These are phyloP conservation scores for Pelobates cultripes DNA, from an alignment of 2,797 vertebrate species.

Conservation along the genomic window DNA sequence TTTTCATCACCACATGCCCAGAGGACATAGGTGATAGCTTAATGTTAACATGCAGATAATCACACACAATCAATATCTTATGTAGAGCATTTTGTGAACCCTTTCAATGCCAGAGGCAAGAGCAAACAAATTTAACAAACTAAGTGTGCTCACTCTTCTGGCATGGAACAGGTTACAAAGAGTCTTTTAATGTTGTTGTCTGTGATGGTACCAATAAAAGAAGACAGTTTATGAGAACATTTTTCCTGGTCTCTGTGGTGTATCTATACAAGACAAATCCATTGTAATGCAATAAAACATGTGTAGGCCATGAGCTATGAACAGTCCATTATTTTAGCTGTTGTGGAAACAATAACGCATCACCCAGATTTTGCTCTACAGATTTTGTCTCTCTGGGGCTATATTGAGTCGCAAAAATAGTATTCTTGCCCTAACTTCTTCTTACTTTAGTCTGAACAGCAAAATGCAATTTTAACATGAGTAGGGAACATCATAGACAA, in stretches of 20 bases:
- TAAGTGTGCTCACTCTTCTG: neutral
- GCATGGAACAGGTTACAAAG: slow-evolving; percentile 19
- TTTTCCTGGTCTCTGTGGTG: slow-evolving; percentile 40
- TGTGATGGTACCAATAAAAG: slow-evolving; percentile 36
- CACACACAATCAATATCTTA: neutral
- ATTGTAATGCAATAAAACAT: slow-evolving; percentile 50
- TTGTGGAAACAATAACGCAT: slow-evolving; percentile 43
- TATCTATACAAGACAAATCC: slow-evolving; percentile 33
- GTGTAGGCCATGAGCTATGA: slow-evolving; percentile 40
- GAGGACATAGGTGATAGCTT: slow-evolving; percentile 6
- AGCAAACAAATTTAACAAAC: neutral
- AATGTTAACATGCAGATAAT: slow-evolving; percentile 9
- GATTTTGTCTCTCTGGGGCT: slow-evolving; percentile 40
- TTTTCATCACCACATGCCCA: slow-evolving; percentile 6
- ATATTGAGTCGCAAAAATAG: slow-evolving; percentile 46
- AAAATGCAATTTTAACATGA: slow-evolving; percentile 25
- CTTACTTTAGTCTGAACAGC: slow-evolving; percentile 37
- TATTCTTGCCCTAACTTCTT: slow-evolving; percentile 39
- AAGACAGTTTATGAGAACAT: slow-evolving; percentile 34
- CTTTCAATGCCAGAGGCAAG: neutral
- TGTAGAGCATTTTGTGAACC: neutral
- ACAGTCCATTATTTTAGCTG: slow-evolving; percentile 27
- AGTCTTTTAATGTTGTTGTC: slow-evolving; percentile 28
- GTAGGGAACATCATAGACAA: slow-evolving; percentile 41
- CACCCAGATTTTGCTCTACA: slow-evolving; percentile 38